Percentiles rank a stretch among this genome's conserved stretches.
These are phyloP conservation scores for Ranitomeya imitator DNA, from an alignment of 2,113 vertebrate species.

Conservation along the genomic window DNA sequence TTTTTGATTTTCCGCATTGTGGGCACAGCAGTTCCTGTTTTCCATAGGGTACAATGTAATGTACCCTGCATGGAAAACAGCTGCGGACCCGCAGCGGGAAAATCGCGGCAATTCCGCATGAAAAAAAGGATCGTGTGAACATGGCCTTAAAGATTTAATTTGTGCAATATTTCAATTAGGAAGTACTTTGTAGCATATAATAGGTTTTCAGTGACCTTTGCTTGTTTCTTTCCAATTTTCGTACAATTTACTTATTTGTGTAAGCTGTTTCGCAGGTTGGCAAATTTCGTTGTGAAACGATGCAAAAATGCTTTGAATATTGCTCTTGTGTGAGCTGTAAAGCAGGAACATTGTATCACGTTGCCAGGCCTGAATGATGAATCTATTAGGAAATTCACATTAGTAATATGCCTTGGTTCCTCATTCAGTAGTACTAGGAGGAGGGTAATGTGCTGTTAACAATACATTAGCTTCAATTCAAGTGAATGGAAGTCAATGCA, in stretches of 20 bases:
- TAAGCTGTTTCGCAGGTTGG: conserved; percentile 10
- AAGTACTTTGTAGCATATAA: background rate
- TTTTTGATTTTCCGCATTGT: too few species aligned
- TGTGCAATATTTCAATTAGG: background rate
- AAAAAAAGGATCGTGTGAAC: too few species aligned
- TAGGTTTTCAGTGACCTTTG: conserved; percentile 9
- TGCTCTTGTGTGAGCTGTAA: conserved; percentile 39
- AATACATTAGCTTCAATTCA: conserved; percentile 42
- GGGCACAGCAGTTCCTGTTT: too few species aligned
- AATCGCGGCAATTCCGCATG: too few species aligned
- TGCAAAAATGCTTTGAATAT: conserved; percentile 33
- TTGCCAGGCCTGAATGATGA: conserved; percentile 23
- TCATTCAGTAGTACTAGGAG: conserved; percentile 31
- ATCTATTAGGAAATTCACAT: conserved; percentile 31
- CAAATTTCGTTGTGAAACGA: conserved; percentile 18
- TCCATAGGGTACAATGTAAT: too few species aligned
- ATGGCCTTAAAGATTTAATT: background rate
- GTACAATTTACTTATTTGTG: conserved; percentile 10
- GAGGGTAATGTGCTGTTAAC: conserved; percentile 45
- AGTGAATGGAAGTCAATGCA: conserved; percentile 45
- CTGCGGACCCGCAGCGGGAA: too few species aligned
- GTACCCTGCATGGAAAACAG: too few species aligned
- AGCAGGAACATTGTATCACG: conserved; percentile 18
- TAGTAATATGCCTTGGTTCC: conserved; percentile 28
- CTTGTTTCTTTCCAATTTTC: background rate